A percentile compares a stretch with the other conserved stretches of the same genome.
Conservation (phyloP, 2,888 invertebrate species). For the Acanthosepion esculentum region DNA sequence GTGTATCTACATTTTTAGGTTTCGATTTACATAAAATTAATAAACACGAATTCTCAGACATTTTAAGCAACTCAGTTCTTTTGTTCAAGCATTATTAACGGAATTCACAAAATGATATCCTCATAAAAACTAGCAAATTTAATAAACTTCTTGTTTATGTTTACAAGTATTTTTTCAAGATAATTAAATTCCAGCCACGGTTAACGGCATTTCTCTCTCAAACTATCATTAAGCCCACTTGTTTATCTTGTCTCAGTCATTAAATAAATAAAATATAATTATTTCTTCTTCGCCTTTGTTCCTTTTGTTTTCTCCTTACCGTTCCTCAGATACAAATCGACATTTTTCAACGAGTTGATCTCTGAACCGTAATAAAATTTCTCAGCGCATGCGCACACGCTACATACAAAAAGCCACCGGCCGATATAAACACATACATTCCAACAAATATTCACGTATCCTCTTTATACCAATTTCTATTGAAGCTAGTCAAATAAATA, state of each 20-base stretch:
- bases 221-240: not conserved
- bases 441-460: no score
- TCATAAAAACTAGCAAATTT: not conserved
- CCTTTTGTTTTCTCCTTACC: not conserved
- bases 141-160: not conserved
- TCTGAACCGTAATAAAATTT: not conserved
- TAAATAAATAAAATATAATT: not conserved
- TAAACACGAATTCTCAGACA: no score
- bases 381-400: not conserved
- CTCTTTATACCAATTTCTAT: no score
- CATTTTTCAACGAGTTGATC: not conserved
- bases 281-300: not conserved
- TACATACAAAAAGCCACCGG: not conserved
- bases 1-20: no score
- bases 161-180: not conserved
- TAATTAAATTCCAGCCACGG: not conserved
- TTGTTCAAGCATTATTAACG: no score
- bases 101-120: no score
- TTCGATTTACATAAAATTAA: no score
- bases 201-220: not conserved
- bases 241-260: not conserved
- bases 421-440: no score
- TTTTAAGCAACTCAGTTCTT: no score
- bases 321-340: not conserved
- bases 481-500: no score